A percentile compares a stretch with the other conserved stretches of the same genome.
These are phyloP conservation scores for Peromyscus polionotus DNA, from an alignment of 2,113 vertebrate species.

Conservation along the genomic window DNA sequence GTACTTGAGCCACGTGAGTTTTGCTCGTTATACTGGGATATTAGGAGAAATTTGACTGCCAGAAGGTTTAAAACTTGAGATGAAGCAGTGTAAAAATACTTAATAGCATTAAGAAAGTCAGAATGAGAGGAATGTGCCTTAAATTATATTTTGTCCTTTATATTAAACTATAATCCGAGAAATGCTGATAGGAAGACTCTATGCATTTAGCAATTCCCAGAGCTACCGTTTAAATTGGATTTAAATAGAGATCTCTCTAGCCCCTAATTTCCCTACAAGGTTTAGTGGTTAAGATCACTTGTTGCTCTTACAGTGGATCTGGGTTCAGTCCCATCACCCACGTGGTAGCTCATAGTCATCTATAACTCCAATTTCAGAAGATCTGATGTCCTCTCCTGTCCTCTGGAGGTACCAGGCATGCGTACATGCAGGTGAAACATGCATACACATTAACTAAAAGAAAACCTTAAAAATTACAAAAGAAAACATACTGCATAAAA, in stretches of 20 bases:
- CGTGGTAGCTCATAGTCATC: background rate
- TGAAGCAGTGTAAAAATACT: background rate
- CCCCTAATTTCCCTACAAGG: background rate
- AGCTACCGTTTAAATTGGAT: conserved; percentile 42
- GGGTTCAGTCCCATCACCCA: background rate
- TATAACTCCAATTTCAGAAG: background rate
- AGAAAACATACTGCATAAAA: background rate
- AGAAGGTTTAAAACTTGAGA: conserved; percentile 38
- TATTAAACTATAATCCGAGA: conserved; percentile 44
- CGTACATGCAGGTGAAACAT: background rate
- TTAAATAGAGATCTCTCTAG: too few species aligned
- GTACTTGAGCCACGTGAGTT: background rate
- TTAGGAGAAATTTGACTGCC: background rate
- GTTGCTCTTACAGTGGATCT: background rate
- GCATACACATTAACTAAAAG: background rate
- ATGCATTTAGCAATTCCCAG: conserved; percentile 47
- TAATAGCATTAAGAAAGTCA: conserved; percentile 32
- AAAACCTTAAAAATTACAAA: background rate
- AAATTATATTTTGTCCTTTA: conserved; percentile 51
- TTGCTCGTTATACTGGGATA: background rate
- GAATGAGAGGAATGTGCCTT: conserved; percentile 12
- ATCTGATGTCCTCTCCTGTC: background rate
- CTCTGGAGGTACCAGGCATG: background rate
- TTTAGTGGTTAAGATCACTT: background rate
- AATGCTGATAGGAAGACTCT: conserved; percentile 10